Base-by-base conservation (phyloP, 1,140 invertebrate species). In the Lethrus apterus region DNA sequence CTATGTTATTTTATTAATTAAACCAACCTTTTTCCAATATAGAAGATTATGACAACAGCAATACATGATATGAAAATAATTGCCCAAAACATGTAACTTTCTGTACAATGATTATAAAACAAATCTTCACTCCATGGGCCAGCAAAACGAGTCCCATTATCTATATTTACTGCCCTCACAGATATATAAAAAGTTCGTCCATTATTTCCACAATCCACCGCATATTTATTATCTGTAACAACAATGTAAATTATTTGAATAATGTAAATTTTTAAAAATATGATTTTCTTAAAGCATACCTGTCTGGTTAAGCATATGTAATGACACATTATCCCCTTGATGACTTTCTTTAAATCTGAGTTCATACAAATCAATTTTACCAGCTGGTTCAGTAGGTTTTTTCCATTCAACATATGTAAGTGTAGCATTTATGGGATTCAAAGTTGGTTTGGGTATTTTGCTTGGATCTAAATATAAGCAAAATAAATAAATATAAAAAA, bases 111-210 rank as follows among this genome's bases (percentile, higher is more conserved):
- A n/a, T n/a, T n/a, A n/a, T n/a, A n/a, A n/a, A n/a, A n/a, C 2
- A 50, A 30, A 20, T 49, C 60, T 46, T 65, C 57, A 62, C 71
- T 75, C 73, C 72, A 76, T 32, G 65, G 61, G 9, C 71, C 71
- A 18, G 59, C 42, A 55, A 66, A 69, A 21, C 10, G 23, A 23
- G 15, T 49, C 31, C 48, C 43, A 17, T 35, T 36, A 5, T 50
- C 40, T 21, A 54, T 38, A 57, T 63, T 63, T 4, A 65, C 49
- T 42, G 56, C 63, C 32, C 59, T 50, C 7, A 65, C 54, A 31
- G 48, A 52, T 8, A 60, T 46, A 21, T 55, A 53, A 26, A 56
- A 58, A 18, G 60, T 67, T 44, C 44, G 50, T 9, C 48, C 46
- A 52, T 66, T 64, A 46, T 59, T 55, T 56, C 71, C 70, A 54